Evolutionary conservation across 2,888 invertebrate genomes (phyloP).

Genomic region (Drosophila vallismaia): DNA sequence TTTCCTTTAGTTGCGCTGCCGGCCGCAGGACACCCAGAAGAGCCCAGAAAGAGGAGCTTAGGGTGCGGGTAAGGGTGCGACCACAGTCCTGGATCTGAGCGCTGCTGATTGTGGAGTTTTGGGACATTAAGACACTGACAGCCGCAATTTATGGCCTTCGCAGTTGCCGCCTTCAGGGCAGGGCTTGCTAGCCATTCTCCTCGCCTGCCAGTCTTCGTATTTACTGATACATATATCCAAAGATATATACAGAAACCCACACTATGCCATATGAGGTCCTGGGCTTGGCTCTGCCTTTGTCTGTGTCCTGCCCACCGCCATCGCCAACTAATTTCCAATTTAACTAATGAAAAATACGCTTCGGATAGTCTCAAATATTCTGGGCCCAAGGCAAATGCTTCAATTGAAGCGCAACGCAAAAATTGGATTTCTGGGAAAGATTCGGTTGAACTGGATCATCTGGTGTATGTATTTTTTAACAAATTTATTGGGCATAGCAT

Average conservation of each 20-base stretch:
- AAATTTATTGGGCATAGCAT: neutral
- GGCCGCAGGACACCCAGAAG: slow-evolving; percentile 70
- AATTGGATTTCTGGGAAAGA: slow-evolving; percentile 68
- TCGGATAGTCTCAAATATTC: slow-evolving; percentile 1
- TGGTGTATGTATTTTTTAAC: slow-evolving; percentile 8
- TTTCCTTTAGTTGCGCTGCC: slow-evolving; percentile 65
- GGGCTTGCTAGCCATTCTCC: slow-evolving; percentile 70
- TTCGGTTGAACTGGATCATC: slow-evolving; percentile 43
- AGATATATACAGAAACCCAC: slow-evolving; percentile 27
- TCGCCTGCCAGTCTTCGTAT: slow-evolving; percentile 57
- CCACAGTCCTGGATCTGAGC: slow-evolving; percentile 24
- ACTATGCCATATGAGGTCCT: slow-evolving; percentile 21
- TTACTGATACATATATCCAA: slow-evolving; percentile 46
- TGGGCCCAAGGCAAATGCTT: slow-evolving; percentile 34
- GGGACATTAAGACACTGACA: slow-evolving; percentile 82
- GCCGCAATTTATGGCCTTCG: slow-evolving; percentile 79
- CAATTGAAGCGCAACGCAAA: slow-evolving; percentile 57
- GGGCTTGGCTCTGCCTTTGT: slow-evolving; percentile 26
- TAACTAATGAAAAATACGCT: slow-evolving; percentile 38
- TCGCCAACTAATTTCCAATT: slow-evolving; percentile 37
- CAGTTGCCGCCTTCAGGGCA: slow-evolving; percentile 50
- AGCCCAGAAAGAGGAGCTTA: slow-evolving; percentile 37
- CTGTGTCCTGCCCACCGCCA: slow-evolving; percentile 15
- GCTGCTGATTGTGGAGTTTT: slow-evolving; percentile 81
- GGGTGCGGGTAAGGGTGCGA: slow-evolving; percentile 13